phyloP scores from a whole-genome alignment of 2,797 vertebrate species.

The Sebastiscus albofasciatus region DNA sequence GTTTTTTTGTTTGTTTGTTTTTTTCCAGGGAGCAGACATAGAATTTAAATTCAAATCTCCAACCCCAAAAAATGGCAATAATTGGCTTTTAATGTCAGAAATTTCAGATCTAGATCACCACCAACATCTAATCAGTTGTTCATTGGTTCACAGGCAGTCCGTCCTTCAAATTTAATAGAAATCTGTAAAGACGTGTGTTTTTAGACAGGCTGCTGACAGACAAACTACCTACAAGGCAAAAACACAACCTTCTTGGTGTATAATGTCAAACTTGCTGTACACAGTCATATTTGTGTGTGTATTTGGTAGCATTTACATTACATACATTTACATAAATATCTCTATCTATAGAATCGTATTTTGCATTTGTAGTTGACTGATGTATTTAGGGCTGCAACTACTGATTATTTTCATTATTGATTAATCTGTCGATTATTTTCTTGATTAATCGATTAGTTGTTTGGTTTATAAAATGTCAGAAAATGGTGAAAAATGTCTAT shows the following conservation, averaged over 20 bases:
- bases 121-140: not conserved
- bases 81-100: not conserved
- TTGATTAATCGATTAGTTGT: no score
- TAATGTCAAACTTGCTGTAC: not conserved
- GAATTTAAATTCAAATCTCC: not conserved
- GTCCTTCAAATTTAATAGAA: not conserved
- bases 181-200: not conserved
- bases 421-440: no score
- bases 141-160: not conserved
- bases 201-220: not conserved
- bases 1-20: not conserved
- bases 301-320: not conserved
- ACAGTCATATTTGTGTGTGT: not conserved
- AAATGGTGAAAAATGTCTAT: no score
- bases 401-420: no score
- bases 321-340: not conserved
- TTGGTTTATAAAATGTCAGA: no score
- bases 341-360: not conserved
- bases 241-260: not conserved
- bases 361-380: not conserved
- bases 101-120: not conserved
- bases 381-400: not conserved
- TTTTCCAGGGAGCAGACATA: slow-evolving; percentile 3
- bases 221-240: not conserved
- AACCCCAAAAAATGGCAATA: not conserved